Conservation (phyloP, 2,113 vertebrate species). For the Malurus melanocephalus region DNA sequence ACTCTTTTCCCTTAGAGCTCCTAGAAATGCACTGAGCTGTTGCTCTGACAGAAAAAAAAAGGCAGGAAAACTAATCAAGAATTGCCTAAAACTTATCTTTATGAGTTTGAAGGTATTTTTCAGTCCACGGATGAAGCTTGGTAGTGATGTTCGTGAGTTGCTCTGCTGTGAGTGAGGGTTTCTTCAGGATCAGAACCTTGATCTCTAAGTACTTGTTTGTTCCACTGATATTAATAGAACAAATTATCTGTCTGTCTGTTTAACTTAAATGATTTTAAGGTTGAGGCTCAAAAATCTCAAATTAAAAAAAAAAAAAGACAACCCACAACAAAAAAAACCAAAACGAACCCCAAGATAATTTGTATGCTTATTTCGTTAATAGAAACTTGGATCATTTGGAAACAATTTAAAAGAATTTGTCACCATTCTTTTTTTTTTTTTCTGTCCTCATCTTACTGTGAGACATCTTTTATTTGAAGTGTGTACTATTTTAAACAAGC, state of each 20-base stretch:
- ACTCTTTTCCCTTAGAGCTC: neutral
- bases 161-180: neutral
- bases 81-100: neutral
- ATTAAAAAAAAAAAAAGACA: neutral
- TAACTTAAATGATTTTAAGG: neutral
- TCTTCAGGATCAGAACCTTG: neutral
- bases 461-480: conserved; percentile 6
- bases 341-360: neutral
- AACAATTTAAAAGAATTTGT: neutral
- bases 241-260: neutral
- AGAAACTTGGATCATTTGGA: neutral
- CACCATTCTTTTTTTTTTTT: neutral
- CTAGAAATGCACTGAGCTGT: neutral
- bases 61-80: neutral
- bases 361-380: neutral
- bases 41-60: neutral
- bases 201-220: neutral
- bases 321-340: neutral
- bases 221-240: neutral
- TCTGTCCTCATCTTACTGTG: neutral
- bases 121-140: neutral
- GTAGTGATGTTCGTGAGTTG: accelerated
- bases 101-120: neutral
- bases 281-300: neutral
- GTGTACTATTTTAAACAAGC: neutral